Percentiles rank a stretch among this genome's conserved stretches.
phyloP scores from a whole-genome alignment of 1,140 invertebrate species.

The Papilio machaon region DNA sequence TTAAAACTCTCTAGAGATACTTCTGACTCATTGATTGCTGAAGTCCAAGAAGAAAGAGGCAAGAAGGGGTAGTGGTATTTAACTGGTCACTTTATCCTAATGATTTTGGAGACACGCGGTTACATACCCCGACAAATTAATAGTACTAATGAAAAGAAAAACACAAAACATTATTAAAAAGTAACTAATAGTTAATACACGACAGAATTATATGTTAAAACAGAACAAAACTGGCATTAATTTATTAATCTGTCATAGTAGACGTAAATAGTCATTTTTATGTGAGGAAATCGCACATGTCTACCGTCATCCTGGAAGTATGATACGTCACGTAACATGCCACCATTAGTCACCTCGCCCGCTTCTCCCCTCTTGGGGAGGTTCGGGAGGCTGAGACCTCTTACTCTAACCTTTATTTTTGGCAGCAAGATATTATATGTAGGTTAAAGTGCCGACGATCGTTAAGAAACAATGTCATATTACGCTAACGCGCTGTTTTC shows the following conservation, averaged over 20 bases:
- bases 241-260: slow-evolving; percentile 36
- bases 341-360: slow-evolving; percentile 54
- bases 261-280: slow-evolving; percentile 31
- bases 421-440: slow-evolving; percentile 31
- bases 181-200: neutral
- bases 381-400: slow-evolving; percentile 30
- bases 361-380: slow-evolving; percentile 39
- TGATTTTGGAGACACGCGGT: too few species aligned
- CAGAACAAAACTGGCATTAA: slow-evolving; percentile 18
- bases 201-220: neutral
- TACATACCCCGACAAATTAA: too few species aligned
- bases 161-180: neutral
- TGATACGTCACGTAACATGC: slow-evolving; percentile 52
- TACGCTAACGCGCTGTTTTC: neutral
- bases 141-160: too few species aligned
- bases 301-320: slow-evolving; percentile 39
- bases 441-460: slow-evolving; percentile 33
- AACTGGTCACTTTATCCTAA: too few species aligned
- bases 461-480: slow-evolving; percentile 37
- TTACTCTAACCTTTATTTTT: slow-evolving; percentile 42
- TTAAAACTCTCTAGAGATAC: slow-evolving; percentile 23
- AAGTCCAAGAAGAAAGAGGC: too few species aligned
- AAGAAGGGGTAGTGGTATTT: too few species aligned
- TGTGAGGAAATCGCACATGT: slow-evolving; percentile 32
- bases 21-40: neutral